phyloP scores from a whole-genome alignment of 2,113 vertebrate genomes.

The Ahaetulla prasina region DNA sequence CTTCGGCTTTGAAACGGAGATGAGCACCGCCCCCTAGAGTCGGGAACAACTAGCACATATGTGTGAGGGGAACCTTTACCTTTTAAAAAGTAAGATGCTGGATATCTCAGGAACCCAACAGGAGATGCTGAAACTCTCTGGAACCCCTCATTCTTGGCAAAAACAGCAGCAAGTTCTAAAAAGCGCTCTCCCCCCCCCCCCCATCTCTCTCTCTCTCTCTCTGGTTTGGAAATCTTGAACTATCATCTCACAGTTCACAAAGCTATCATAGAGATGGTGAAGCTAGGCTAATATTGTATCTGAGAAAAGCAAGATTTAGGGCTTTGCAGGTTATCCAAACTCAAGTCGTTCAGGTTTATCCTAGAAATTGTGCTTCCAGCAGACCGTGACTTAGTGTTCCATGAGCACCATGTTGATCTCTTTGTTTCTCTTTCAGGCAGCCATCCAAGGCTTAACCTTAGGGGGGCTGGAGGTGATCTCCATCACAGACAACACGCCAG shows the following conservation, averaged over 20 bases:
- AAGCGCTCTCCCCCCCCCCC: background rate
- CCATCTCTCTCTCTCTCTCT: too few relatives aligned
- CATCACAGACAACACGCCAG: constrained; percentile 91
- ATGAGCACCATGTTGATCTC: background rate
- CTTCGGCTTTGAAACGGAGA: too few relatives aligned
- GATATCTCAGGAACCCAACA: background rate
- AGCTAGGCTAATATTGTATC: background rate
- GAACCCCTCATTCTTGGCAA: background rate
- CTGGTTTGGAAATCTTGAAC: background rate
- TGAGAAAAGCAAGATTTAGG: background rate
- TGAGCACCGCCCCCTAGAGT: too few relatives aligned
- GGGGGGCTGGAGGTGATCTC: constrained; percentile 91
- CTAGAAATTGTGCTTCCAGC: background rate
- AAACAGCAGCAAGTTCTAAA: background rate
- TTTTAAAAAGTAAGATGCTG: background rate
- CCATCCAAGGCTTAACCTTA: constrained; percentile 90
- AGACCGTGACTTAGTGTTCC: background rate
- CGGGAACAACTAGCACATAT: too few relatives aligned
- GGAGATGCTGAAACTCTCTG: background rate
- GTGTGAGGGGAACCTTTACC: too few relatives aligned
- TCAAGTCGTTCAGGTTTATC: background rate
- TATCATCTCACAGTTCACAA: background rate
- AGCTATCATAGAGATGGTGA: background rate
- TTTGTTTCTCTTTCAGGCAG: constrained; percentile 70
- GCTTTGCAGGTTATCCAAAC: background rate